A percentile compares a stretch with the other conserved stretches of the same genome.
Conservation (phyloP, 2,888 invertebrate species). For the Liopterus haemorrhoidalis region DNA sequence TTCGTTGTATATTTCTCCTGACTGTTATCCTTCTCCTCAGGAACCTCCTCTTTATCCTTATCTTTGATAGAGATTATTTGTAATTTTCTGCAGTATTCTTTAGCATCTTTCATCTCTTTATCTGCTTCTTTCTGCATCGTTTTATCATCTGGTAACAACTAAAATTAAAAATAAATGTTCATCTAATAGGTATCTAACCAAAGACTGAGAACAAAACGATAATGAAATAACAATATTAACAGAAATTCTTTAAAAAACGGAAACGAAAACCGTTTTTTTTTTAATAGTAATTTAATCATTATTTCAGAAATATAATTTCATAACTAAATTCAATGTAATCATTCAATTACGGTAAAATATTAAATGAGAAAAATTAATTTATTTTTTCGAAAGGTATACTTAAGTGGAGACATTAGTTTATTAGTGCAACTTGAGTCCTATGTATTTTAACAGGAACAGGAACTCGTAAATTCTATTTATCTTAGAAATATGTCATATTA, state of each 20-base stretch:
- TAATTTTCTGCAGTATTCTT: slow-evolving; percentile 81
- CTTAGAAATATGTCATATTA: too few relatives aligned
- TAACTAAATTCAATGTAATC: too few relatives aligned
- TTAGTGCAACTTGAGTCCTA: too few relatives aligned
- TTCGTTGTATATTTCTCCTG: slow-evolving; percentile 62
- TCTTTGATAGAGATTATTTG: slow-evolving; percentile 76
- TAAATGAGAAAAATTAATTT: too few relatives aligned
- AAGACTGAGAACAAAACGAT: slow-evolving; percentile 1
- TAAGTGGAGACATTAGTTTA: too few relatives aligned
- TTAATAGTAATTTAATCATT: too few relatives aligned
- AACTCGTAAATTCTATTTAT: too few relatives aligned
- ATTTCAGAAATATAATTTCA: too few relatives aligned
- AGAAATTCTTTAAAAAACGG: slow-evolving; percentile 3
- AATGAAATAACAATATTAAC: slow-evolving; percentile 8
- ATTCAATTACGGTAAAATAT: too few relatives aligned
- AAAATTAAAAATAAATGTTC: slow-evolving; percentile 24
- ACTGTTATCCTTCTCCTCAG: slow-evolving; percentile 63
- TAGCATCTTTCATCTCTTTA: slow-evolving; percentile 73
- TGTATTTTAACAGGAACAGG: too few relatives aligned
- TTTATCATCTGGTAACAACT: slow-evolving; percentile 82
- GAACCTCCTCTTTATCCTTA: slow-evolving; percentile 65
- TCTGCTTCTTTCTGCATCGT: slow-evolving; percentile 76
- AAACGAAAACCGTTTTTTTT: too few relatives aligned
- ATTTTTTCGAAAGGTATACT: too few relatives aligned
- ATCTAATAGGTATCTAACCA: slow-evolving; percentile 11